Percentiles rank a stretch among this genome's conserved stretches.
phyloP scores from a whole-genome alignment of 2,113 vertebrate species.

The Hydrochoerus hydrochaeris region DNA sequence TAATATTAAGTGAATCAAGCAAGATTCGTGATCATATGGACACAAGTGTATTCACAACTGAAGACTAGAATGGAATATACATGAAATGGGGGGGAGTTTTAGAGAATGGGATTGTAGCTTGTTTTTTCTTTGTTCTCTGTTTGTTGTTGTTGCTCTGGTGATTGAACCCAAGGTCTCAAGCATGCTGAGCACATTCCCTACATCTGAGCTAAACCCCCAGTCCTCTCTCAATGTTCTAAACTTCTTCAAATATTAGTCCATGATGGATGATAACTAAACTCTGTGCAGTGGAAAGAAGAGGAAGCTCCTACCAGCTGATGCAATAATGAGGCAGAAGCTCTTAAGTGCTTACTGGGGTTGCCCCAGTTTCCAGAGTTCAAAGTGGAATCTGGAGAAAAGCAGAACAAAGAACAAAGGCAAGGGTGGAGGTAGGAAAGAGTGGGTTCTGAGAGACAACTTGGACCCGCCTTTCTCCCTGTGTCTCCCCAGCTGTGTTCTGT shows the following conservation, averaged over 20 bases:
- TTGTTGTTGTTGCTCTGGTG: background rate
- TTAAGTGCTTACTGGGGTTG: accelerated
- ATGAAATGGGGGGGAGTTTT: background rate
- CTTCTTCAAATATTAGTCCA: background rate
- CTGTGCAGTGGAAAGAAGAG: background rate
- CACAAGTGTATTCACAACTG: background rate
- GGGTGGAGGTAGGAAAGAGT: accelerated
- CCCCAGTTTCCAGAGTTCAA: background rate
- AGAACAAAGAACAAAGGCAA: background rate
- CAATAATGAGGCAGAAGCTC: accelerated
- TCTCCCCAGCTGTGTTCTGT: slow-evolving; percentile 95
- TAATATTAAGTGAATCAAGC: background rate
- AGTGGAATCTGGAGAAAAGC: background rate
- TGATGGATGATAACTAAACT: background rate
- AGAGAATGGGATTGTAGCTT: background rate
- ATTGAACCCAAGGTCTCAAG: too few species aligned
- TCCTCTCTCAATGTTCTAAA: background rate
- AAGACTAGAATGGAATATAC: background rate
- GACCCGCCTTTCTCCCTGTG: background rate
- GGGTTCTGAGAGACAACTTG: background rate
- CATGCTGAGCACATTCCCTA: background rate
- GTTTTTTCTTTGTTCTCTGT: background rate
- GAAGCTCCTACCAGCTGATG: background rate
- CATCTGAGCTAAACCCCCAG: background rate
- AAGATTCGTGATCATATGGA: background rate